Base-by-base conservation (phyloP, 2,797 vertebrate genomes). In the Tenualosa thibaudeaui region DNA sequence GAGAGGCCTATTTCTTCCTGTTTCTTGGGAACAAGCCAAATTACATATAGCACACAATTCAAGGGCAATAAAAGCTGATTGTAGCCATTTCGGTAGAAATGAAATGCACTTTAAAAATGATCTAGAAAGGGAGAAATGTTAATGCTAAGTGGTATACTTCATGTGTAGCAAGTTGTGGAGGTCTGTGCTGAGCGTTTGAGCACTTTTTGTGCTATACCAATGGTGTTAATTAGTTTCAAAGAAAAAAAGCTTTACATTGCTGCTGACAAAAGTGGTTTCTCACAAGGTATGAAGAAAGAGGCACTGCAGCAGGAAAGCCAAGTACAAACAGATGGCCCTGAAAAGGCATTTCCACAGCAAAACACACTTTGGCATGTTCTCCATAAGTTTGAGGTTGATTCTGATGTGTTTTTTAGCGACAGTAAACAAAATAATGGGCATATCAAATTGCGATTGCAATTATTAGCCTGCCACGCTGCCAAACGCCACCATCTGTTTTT, bases 401-500 rank as follows among this genome's bases (percentile, higher is more conserved):
- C 82, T 88, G 86, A 78, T 84, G 58, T 84, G 85, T 91, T 93
- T 90, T 81, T 78, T 78, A 87, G 88, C 89, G 90, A 93, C 87
- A 90, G 89, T 91, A 92, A 92, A 89, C 89, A 90, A 93, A 92
- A 93, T 91, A 94, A 93, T 90, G 89, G 91, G 91, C 89, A 86
- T 91, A 92, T 94, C 93, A 93, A 78, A 93, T 94, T 89, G 92
- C 93, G 91, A 87, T 86, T 86, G 84, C 87, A 88, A 91, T 92
- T 93, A 90, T 90, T 91, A 93, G 93, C 91, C 92, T 93, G 91
- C 85, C 31, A 88, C 88, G 84, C 85, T 92, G 93, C 93, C 94
- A 95, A 87, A 90, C 86, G 43, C 51, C 65, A 90, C 95, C 95
- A 95, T 94, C 94, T 95, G 93, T 90, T 94, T 91, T 82, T 84